Percentiles rank a stretch among this genome's conserved stretches.
phyloP scores from a whole-genome alignment of 2,113 vertebrate genomes.

The Tupaia chinensis region DNA sequence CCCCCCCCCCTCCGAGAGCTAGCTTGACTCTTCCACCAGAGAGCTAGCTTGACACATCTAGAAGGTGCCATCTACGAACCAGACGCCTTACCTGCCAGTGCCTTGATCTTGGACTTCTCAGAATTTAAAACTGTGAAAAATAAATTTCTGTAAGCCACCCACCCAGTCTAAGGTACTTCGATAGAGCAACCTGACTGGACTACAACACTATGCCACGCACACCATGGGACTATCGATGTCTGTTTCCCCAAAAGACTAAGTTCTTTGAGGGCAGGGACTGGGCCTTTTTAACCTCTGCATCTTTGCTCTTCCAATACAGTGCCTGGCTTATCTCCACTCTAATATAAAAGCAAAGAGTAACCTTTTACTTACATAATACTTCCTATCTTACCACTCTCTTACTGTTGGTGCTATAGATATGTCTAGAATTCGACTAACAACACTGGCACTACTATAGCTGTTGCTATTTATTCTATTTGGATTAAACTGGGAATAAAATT shows the following conservation, averaged over 20 bases:
- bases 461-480: not conserved
- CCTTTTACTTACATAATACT: not conserved
- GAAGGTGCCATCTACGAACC: not conserved
- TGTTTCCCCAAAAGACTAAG: not conserved
- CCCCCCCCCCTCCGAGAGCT: not conserved
- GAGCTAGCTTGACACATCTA: not conserved
- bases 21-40: not conserved
- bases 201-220: not conserved
- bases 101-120: not conserved
- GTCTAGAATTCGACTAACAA: not conserved
- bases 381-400: not conserved
- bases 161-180: not conserved
- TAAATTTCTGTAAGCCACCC: not conserved
- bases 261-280: not conserved
- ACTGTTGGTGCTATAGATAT: not conserved
- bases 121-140: not conserved
- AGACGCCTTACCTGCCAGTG: not conserved
- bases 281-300: not conserved
- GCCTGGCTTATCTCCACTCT: not conserved
- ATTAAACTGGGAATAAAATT: conserved; percentile 26
- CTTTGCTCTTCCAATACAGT: not conserved
- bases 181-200: not conserved
- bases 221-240: not conserved
- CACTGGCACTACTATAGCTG: not conserved
- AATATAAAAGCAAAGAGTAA: conserved; percentile 14